These are phyloP conservation scores for Chaetogeoica ovagalla DNA, from an alignment of 2,888 invertebrate genomes.

Conservation along the genomic window DNA sequence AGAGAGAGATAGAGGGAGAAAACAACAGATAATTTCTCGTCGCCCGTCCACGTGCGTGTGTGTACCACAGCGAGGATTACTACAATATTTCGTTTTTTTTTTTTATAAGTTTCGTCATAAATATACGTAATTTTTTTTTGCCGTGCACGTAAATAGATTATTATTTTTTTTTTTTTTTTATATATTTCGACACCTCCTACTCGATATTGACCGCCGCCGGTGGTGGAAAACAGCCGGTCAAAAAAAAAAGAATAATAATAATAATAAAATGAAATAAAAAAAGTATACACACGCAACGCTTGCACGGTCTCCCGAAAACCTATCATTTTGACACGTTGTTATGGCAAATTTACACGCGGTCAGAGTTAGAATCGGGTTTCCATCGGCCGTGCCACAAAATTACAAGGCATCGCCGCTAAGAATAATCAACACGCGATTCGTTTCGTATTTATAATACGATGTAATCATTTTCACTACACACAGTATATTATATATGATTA, in stretches of 20 bases:
- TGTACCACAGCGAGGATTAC: no score
- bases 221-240: conserved; percentile 33
- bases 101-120: conserved; percentile 8
- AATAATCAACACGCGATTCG: conserved; percentile 34
- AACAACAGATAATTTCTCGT: no score
- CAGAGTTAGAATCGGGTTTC: neutral
- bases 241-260: neutral
- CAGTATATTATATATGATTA: neutral
- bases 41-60: no score
- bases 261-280: neutral
- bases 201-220: conserved; percentile 3
- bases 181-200: conserved; percentile 48
- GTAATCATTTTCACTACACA: neutral
- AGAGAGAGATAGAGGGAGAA: no score
- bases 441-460: no score
- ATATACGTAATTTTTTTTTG: neutral
- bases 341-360: conserved; percentile 26
- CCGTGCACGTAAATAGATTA: neutral
- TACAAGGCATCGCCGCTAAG: conserved; percentile 30
- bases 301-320: conserved; percentile 12
- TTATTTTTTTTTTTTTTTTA: conserved; percentile 36
- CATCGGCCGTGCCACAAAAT: conserved; percentile 18
- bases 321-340: conserved; percentile 51
- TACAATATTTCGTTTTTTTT: neutral
- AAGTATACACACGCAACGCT: neutral